A percentile compares a stretch with the other conserved stretches of the same genome.
Evolutionary conservation across 2,888 invertebrate species (phyloP).

Genomic region (Rhaphigaster nebulosa): DNA sequence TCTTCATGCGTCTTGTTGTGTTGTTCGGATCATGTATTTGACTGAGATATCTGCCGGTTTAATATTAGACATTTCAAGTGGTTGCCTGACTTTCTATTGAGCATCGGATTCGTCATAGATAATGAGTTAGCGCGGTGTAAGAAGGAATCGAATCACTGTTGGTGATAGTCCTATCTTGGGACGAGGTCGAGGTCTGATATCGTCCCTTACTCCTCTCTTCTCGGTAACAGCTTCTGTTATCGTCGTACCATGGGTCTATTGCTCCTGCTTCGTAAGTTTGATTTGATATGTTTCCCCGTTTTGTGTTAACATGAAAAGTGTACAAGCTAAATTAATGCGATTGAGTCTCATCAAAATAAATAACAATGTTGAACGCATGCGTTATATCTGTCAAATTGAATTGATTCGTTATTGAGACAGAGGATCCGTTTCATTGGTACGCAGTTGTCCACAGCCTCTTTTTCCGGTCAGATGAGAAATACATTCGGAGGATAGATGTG

Average conservation of each 20-base stretch:
- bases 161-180: neutral
- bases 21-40: neutral
- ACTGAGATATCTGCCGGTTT: neutral
- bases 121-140: neutral
- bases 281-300: no score
- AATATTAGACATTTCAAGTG: neutral
- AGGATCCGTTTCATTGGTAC: no score
- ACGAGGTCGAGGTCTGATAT: neutral
- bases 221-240: neutral
- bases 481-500: no score
- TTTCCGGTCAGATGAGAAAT: no score
- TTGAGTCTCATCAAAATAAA: no score
- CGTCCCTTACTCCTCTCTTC: neutral
- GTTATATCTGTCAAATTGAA: no score
- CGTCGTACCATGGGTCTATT: neutral
- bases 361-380: no score
- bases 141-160: neutral
- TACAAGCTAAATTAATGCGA: no score
- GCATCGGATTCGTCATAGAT: neutral
- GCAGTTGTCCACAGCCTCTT: no score
- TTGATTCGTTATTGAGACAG: no score
- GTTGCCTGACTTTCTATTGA: neutral
- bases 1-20: neutral
- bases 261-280: no score
- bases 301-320: no score